Evolutionary conservation across 2,113 vertebrate species (phyloP).

Genomic region (Thamnaconus septentrionalis): DNA sequence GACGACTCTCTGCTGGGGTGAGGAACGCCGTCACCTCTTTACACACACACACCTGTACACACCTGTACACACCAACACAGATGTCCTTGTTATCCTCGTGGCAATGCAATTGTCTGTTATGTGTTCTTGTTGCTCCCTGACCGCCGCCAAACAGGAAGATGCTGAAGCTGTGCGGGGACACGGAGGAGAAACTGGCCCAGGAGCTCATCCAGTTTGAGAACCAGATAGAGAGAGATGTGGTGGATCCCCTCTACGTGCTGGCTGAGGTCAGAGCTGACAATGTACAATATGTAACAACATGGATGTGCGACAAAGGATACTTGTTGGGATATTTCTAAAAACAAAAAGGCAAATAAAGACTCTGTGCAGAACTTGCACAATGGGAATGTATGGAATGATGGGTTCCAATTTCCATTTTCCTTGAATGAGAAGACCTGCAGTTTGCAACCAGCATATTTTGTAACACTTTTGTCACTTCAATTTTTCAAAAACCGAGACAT

Average conservation of each 20-base stretch:
- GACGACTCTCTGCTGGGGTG: constrained; percentile 96
- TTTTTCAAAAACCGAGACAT: no score
- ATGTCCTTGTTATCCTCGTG: constrained; percentile 32
- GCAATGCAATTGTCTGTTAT: constrained; percentile 16
- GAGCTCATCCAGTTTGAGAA: constrained; percentile 95
- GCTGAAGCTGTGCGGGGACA: constrained; percentile 92
- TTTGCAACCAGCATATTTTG: no score
- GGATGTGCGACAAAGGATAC: no score
- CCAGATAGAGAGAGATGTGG: constrained; percentile 93
- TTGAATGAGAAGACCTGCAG: no score
- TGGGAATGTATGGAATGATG: no score
- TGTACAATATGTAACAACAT: no score
- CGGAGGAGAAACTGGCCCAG: constrained; percentile 92
- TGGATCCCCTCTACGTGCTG: constrained; percentile 90
- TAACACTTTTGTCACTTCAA: no score
- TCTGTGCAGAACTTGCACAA: no score
- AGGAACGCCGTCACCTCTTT: constrained; percentile 1
- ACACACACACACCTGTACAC: neutral
- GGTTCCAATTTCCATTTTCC: no score
- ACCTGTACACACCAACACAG: neutral
- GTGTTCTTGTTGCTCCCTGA: neutral
- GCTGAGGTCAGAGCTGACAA: constrained; percentile 82
- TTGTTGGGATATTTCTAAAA: no score
- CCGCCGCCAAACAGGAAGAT: constrained; percentile 84
- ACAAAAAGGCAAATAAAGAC: no score